A percentile compares a stretch with the other conserved stretches of the same genome.
phyloP scores from a whole-genome alignment of 2,113 vertebrate genomes.

The Vulpes ferrilata region DNA sequence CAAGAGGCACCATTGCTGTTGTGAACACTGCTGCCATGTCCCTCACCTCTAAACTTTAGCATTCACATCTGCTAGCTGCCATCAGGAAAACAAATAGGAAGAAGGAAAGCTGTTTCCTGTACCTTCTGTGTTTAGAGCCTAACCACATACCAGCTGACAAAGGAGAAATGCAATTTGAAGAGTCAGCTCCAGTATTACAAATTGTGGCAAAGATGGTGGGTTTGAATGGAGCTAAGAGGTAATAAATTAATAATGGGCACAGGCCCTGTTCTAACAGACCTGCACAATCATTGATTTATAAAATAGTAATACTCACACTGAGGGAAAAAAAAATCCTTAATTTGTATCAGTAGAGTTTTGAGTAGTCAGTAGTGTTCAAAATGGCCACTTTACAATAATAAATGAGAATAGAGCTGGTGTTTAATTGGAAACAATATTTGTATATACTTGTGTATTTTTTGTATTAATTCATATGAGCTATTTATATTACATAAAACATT shows the following conservation, averaged over 20 bases:
- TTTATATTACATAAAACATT: background rate
- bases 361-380: slow-evolving; percentile 20
- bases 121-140: background rate
- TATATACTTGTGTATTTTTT: background rate
- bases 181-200: background rate
- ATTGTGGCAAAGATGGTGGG: background rate
- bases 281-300: background rate
- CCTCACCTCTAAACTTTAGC: background rate
- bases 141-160: background rate
- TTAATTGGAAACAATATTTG: slow-evolving; percentile 18
- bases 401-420: background rate
- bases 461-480: background rate
- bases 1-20: background rate
- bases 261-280: background rate
- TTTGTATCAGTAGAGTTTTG: background rate
- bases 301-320: background rate
- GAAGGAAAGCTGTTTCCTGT: background rate
- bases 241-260: background rate
- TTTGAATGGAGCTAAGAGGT: background rate
- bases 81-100: background rate
- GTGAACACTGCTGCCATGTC: background rate
- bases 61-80: background rate
- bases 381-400: background rate
- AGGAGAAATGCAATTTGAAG: background rate
- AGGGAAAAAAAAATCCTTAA: background rate